Base-by-base conservation (phyloP, 2,888 invertebrate genomes). In the Bhutanitis thaidina region DNA sequence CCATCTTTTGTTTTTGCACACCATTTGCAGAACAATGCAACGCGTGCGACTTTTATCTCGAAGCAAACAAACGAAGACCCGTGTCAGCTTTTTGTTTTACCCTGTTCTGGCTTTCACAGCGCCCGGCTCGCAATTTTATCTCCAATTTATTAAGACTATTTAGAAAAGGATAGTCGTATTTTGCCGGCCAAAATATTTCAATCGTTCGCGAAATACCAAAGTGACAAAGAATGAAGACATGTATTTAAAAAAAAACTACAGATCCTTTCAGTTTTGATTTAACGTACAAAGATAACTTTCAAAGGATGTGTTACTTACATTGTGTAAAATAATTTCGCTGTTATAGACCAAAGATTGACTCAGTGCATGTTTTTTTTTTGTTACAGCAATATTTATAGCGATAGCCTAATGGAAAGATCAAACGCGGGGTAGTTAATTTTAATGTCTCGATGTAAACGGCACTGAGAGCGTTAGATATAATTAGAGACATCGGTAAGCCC, bases 321-420 rank as follows among this genome's bases (percentile, higher is more conserved):
- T 77, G 74, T 78, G 74, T 70, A 61, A 56, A 69, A 34, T 49
- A 47, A 34, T 16, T 67, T 62, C 63, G 69, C 57, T 61, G 64
- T 51, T 49, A 38, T 32, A 16, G 43, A 36, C 40, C 34, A 58
- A 54, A 59, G 67, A 84, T 82, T 78, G 80, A 80, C 76, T 81
- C 77, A 82, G 78, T 75, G 77, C 74, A 65, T 69, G 65, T 68
- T 72, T n/a, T n/a, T 64, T 74, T 83, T 84, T 81, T 80, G 77
- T 75, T 75, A 71, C 69, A 72, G 70, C 67, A 70, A 68, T 84
- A 84, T 87, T 83, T 86, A 85, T 80, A 85, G 83, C 65, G 64
- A 64, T 75, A 75, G 73, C 74, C 80, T 88, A 87, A 87, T 87
- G 87, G 85, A 87, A 88, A 89, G 88, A 89, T 89, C 88, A 89